Base-by-base conservation (phyloP, 2,888 invertebrate genomes). In the Cerastis rubricosa region DNA sequence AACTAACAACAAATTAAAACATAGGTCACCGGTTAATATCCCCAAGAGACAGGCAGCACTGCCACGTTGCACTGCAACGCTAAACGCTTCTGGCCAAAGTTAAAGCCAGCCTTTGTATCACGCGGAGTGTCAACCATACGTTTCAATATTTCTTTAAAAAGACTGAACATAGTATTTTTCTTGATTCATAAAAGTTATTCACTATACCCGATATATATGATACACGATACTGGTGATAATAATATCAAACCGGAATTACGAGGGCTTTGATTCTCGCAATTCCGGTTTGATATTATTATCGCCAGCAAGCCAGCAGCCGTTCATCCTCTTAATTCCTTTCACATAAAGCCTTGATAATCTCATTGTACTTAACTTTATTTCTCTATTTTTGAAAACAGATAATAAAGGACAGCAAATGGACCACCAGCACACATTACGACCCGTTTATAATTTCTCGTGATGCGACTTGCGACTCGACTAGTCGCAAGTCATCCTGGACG, bases 291-390 rank as follows among this genome's bases (percentile, higher is more conserved):
- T 72, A 40, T 51, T 45, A 65, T 79, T 45, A 78, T 45, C 43
- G 0, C 43, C n/a, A 12, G 25, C 49, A n/a, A 43, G 72, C 35
- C 25, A 7, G 43, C 64, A 65, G 49, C 19, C 8, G 54, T 25
- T 78, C 17, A 64, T 78, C 7, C 57, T 45, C 22, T 63, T 57
- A 72, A 72, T 79, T 72, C 64, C 43, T 25, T 14, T 49, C 35
- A 17, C 22, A 49, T 43, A 57, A 78, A 78, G 14, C 64, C 71
- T 65, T 43, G 43, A 64, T 77, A 78, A 77, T 77, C 47, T 57
- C 49, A 25, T 17, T 57, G 43, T 57, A 25, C 5, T 49, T 57
- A 71, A 43, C 43, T 43, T n/a, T 71, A 11, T 71, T 47, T 57
- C 72, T 64, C 14, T 71, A 51, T 72, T 65, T 64, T 51, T 49